Evolutionary conservation across 2,113 vertebrate genomes (phyloP), one percentile per base, ranked within the genome.

Genomic region (Scortum barcoo): DNA sequence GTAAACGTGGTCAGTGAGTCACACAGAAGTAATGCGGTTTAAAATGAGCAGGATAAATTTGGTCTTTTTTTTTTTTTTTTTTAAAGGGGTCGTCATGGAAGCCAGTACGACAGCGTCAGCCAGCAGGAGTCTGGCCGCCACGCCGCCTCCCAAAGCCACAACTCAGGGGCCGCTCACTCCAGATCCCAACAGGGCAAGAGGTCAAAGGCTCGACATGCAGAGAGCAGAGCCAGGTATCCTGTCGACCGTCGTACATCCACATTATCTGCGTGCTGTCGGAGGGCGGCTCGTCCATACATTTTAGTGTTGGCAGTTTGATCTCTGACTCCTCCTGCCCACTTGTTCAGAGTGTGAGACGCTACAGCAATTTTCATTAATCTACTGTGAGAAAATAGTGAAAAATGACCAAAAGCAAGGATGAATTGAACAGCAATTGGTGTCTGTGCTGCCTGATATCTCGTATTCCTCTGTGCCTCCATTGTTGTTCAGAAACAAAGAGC

Each of bases 61-160:
- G 9, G 53, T 19, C 1, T 4, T 38, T 17, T 24, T 20, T 0
- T 24, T 6, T 60, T 19, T 0, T 4, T 38, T 17, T 24, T n/a
- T 28, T 9, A 0, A 11, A 96, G 95, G 89, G 93, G 93, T 80
- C 96, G 97, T 85, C 97, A 98, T 70, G 96, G 97, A 48, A 96
- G 85, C 93, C 98, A 99, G 93, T 98, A 96, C 11, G 96, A 96
- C 58, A 92, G 95, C 0, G 89, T 95, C 81, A 94, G 94, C 94
- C 98, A 97, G 88, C 97, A 98, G 93, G 96, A 97, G 0, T 95
- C 96, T 9, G 91, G 97, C 50, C 96, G 97, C 80, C 97, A 97
- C 0, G 92, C 96, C 6, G 86, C 95, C 48, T 93, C 96, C 0
- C 97, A 97, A 88, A 95, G 95, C 50, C 94, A 97, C 71, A 96